Conservation (phyloP, 2,797 vertebrate genomes). For the Petrocephalus sullivani region DNA sequence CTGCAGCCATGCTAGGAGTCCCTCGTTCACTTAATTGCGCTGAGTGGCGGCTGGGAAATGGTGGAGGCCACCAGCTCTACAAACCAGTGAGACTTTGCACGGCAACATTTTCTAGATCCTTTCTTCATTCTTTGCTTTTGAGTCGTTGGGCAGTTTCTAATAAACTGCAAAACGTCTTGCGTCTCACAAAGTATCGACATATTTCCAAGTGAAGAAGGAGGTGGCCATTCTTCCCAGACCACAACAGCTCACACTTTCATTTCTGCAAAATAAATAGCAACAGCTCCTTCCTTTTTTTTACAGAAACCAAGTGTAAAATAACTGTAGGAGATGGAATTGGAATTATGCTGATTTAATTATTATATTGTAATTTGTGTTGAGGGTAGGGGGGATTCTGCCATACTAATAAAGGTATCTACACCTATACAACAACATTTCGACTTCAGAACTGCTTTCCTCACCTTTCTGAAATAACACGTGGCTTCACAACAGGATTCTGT, state of each 20-base stretch:
- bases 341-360: background rate
- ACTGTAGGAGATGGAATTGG: background rate
- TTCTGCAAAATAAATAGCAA: conserved; percentile 15
- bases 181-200: background rate
- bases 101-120: background rate
- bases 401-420: background rate
- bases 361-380: background rate
- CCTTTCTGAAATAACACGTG: background rate
- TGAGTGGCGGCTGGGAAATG: background rate
- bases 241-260: background rate
- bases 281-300: conserved; percentile 12
- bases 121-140: background rate
- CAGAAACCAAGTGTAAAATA: conserved; percentile 12
- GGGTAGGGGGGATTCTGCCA: background rate
- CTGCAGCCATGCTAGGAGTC: background rate
- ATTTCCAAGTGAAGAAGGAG: background rate
- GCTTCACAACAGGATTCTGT: background rate
- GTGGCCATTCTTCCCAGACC: background rate
- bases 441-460: background rate
- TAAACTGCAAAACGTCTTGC: background rate
- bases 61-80: background rate
- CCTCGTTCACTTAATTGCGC: background rate
- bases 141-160: background rate
- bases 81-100: background rate
- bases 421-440: background rate